A percentile compares a stretch with the other conserved stretches of the same genome.
Evolutionary conservation across 2,888 invertebrate genomes (phyloP).

Genomic region (Orthosia incerta): DNA sequence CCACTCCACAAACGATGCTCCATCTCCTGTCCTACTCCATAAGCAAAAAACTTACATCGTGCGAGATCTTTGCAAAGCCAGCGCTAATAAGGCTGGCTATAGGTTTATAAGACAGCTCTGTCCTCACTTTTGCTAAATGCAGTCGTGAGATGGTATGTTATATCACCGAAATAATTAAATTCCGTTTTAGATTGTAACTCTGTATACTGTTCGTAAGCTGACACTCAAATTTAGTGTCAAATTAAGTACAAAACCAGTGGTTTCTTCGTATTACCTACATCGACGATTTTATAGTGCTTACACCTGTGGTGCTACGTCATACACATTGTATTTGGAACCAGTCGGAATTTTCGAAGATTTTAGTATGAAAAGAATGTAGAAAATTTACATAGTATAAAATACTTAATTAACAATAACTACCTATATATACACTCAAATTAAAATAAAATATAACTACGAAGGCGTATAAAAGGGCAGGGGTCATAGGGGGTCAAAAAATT

Average conservation of each 20-base stretch:
- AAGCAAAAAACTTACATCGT: too few species aligned
- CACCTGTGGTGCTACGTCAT: slow-evolving; percentile 21
- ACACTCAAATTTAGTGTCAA: slow-evolving; percentile 27
- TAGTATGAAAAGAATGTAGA: not conserved
- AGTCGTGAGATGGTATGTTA: not conserved
- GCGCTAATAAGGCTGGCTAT: too few species aligned
- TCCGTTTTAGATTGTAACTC: slow-evolving; percentile 4
- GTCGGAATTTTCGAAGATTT: not conserved
- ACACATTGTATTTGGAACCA: not conserved
- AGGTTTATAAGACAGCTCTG: too few species aligned
- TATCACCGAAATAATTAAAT: not conserved
- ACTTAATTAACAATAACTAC: too few species aligned
- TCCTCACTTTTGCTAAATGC: not conserved
- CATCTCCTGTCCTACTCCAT: too few species aligned
- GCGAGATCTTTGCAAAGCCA: too few species aligned
- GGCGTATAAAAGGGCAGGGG: too few species aligned
- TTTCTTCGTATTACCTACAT: slow-evolving; percentile 44
- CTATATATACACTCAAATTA: too few species aligned
- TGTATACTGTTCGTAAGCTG: slow-evolving; percentile 25
- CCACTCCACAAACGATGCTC: too few species aligned
- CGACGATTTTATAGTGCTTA: slow-evolving; percentile 25
- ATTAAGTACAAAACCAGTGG: slow-evolving; percentile 17
- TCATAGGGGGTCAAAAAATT: too few species aligned
- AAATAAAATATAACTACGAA: too few species aligned
- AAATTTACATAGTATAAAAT: too few species aligned